phyloP scores from a whole-genome alignment of 2,888 invertebrate species.

The Hydrotaea diabolus region DNA sequence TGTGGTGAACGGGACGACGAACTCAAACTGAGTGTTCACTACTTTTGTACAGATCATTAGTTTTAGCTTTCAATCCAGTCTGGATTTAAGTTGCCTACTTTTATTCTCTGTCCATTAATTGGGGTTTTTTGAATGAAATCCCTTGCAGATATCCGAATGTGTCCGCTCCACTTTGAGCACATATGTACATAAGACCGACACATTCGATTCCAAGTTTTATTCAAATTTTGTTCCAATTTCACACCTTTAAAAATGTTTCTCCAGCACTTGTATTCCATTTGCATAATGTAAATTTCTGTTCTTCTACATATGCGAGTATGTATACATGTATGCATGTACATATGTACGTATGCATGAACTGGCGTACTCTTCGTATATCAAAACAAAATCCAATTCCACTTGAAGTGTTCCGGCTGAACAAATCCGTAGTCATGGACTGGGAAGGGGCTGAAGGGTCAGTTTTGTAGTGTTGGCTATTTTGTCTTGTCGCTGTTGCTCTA shows the following conservation, averaged over 20 bases:
- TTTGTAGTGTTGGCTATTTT: too few species aligned
- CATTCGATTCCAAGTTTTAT: neutral
- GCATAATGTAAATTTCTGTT: conserved; percentile 18
- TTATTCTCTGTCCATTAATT: too few species aligned
- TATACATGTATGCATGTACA: neutral
- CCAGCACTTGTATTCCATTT: neutral
- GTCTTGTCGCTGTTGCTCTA: too few species aligned
- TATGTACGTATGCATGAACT: neutral
- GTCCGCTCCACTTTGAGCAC: neutral
- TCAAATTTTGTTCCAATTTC: conserved; percentile 7
- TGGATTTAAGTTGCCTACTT: too few species aligned
- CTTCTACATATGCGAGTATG: neutral
- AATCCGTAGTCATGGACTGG: neutral
- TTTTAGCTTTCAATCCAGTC: too few species aligned
- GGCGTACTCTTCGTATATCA: neutral
- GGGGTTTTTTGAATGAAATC: too few species aligned
- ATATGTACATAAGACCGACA: too few species aligned
- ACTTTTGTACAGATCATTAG: too few species aligned
- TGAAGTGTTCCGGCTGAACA: neutral
- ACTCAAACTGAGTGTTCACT: too few species aligned
- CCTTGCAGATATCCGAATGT: too few species aligned
- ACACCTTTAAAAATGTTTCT: neutral
- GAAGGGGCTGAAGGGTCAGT: too few species aligned
- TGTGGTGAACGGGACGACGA: too few species aligned
- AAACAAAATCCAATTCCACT: neutral